Percentiles rank a stretch among this genome's conserved stretches.
Conservation (phyloP, 2,888 invertebrate genomes). For the Andricus curvator region DNA sequence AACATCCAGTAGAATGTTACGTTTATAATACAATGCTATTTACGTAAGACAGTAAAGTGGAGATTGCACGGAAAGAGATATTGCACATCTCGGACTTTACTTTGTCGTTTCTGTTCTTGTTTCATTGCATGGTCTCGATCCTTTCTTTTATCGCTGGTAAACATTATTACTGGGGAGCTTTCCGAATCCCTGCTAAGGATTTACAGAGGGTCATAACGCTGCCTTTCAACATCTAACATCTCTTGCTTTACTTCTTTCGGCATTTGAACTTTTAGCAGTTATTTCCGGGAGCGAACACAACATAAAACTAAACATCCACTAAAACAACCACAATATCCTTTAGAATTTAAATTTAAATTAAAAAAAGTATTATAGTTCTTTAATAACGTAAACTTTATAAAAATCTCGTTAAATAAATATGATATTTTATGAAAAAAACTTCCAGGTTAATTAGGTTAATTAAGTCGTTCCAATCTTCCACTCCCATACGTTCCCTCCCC, state of each 20-base stretch:
- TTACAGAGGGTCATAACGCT: slow-evolving; percentile 34
- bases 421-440: too few relatives aligned
- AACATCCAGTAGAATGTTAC: neutral
- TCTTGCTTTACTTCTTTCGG: slow-evolving; percentile 26
- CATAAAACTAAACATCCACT: neutral
- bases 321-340: neutral
- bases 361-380: neutral
- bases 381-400: neutral
- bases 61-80: slow-evolving; percentile 53
- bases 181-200: slow-evolving; percentile 43
- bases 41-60: slow-evolving; percentile 62
- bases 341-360: neutral
- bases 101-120: slow-evolving; percentile 30
- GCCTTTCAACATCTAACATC: slow-evolving; percentile 19
- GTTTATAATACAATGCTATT: slow-evolving; percentile 46
- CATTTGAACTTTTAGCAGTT: slow-evolving; percentile 11
- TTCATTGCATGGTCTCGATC: slow-evolving; percentile 47
- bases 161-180: slow-evolving; percentile 49
- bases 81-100: slow-evolving; percentile 32
- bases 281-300: neutral
- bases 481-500: too few relatives aligned
- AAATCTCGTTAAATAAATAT: neutral
- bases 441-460: too few relatives aligned
- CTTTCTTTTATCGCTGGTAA: slow-evolving; percentile 55
- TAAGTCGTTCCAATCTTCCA: too few relatives aligned